Percentiles rank a stretch among this genome's conserved stretches.
Evolutionary conservation across 2,888 invertebrate species (phyloP).

Genomic region (Nomada hirtipes): DNA sequence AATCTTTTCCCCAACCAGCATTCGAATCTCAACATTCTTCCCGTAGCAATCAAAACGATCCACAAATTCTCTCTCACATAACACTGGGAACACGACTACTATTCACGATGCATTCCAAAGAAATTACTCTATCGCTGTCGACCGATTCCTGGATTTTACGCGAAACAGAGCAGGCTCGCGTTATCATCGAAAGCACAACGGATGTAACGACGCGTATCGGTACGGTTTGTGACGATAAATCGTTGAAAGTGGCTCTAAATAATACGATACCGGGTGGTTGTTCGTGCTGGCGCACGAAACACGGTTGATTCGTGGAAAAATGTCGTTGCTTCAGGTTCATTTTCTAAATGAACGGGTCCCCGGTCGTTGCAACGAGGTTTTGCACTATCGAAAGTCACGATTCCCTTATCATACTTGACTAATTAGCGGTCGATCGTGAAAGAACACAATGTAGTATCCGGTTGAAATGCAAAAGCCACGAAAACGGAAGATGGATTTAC

Average conservation of each 20-base stretch:
- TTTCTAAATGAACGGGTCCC: slow-evolving; percentile 10
- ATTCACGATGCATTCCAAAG: slow-evolving; percentile 20
- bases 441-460: neutral
- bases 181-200: slow-evolving; percentile 29
- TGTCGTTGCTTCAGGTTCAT: slow-evolving; percentile 5
- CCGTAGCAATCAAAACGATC: neutral
- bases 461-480: neutral
- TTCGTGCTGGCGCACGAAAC: slow-evolving; percentile 31
- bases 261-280: slow-evolving; percentile 23
- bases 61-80: neutral
- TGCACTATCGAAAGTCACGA: slow-evolving; percentile 7
- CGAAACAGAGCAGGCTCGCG: slow-evolving; percentile 2
- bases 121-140: neutral
- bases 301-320: slow-evolving; percentile 37
- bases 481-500: neutral
- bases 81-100: slow-evolving; percentile 11
- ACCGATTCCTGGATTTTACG: slow-evolving; percentile 22
- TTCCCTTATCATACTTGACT: slow-evolving; percentile 2
- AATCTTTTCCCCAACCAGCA: neutral
- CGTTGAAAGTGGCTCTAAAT: slow-evolving; percentile 42
- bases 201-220: slow-evolving; percentile 34
- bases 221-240: slow-evolving; percentile 20
- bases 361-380: neutral
- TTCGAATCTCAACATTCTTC: neutral
- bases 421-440: slow-evolving; percentile 13